A percentile compares a stretch with the other conserved stretches of the same genome.
Conservation (phyloP, 2,888 invertebrate species). For the Drosophila rellima region DNA sequence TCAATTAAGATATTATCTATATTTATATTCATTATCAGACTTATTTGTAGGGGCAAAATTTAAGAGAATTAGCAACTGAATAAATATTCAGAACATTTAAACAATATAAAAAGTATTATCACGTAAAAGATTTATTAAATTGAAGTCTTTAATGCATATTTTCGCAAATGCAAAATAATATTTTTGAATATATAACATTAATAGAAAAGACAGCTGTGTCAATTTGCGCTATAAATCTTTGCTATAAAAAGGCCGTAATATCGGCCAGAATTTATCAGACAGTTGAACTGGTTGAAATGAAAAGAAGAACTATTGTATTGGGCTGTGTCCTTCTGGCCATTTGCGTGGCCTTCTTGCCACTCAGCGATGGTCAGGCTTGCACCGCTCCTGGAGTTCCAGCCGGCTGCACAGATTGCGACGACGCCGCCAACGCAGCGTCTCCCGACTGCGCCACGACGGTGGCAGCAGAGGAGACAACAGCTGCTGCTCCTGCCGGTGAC, state of each 20-base stretch:
- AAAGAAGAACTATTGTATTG: slow-evolving; percentile 6
- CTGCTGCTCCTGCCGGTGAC: not conserved
- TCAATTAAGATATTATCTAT: not conserved
- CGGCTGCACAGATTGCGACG: too few species aligned
- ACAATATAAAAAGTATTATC: not conserved
- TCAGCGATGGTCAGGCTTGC: not conserved
- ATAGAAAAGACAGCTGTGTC: slow-evolving; percentile 6
- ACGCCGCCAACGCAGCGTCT: not conserved
- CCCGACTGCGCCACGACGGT: not conserved
- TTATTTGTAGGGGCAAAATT: not conserved
- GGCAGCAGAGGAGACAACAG: not conserved
- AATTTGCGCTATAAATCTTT: slow-evolving; percentile 10
- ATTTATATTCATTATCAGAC: not conserved
- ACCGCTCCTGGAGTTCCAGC: too few species aligned
- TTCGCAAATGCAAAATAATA: not conserved
- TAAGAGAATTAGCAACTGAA: not conserved
- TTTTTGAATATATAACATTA: not conserved
- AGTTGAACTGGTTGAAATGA: slow-evolving; percentile 2
- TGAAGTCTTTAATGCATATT: not conserved
- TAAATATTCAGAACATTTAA: slow-evolving; percentile 1
- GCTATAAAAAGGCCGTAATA: slow-evolving; percentile 9
- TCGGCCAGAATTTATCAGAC: not conserved
- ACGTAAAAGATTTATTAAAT: not conserved
- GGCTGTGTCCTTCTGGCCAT: slow-evolving; percentile 7
- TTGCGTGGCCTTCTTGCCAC: slow-evolving; percentile 12